Base-by-base conservation (phyloP, 2,888 invertebrate species). In the Eupithecia abbreviata region DNA sequence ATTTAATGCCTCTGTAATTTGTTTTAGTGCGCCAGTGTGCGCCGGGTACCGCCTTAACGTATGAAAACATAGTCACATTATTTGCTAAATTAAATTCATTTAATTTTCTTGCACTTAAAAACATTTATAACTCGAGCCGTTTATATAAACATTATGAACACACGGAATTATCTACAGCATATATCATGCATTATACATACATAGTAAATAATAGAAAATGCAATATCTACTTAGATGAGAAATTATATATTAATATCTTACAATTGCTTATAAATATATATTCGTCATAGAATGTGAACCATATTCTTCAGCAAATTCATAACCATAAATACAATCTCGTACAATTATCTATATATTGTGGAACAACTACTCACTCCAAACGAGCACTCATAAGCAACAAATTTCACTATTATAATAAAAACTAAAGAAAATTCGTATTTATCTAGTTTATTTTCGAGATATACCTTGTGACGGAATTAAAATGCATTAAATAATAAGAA, bases 131-230 rank as follows among this genome's bases (percentile, higher is more conserved):
- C 58, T 49, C 47, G 65, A 58, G 47, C 65, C 45, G 45, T 68
- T 6, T 69, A 73, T 76, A 77, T 80, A 76, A 75, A 77, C 62
- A 68, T 76, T 78, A 79, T 79, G 79, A 82, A 82, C 81, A 82
- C 80, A 79, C 78, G 62, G 75, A 80, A 78, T 67, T 74, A 75
- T 67, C 80, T 80, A 80, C 77, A 77, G 71, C 77, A 77, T 67
- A 45, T 49, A 15, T 67, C 47, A 71, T 74, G 72, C 74, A 51
- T 65, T 74, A 62, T 68, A 62, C 51, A 58, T 70, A 73, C 73
- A 73, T 73, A 71, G 77, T 73, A 74, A 78, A 77, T 72, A 74
- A 67, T 58, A 49, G 75, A 79, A 79, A 80, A 79, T 77, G 77
- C 72, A 81, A 72, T 65, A 75, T 74, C 75, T 78, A 81, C 80